Evolutionary conservation across 2,888 invertebrate species (phyloP), one percentile per base, ranked within the genome.

Genomic region (Drosophila macrothrix): DNA sequence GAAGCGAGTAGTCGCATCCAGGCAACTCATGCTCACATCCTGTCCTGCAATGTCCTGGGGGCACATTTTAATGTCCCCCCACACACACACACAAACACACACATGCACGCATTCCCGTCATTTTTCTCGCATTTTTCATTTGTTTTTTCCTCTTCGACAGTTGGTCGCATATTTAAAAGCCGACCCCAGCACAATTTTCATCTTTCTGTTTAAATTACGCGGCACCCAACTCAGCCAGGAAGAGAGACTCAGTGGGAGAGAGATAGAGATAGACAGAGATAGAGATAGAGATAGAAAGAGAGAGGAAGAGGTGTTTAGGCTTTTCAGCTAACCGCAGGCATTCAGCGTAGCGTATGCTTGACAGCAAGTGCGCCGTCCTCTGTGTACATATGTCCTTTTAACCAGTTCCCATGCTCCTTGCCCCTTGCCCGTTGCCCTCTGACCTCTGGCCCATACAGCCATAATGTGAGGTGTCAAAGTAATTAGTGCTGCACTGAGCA

Each of bases 401-500:
- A 31, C 22, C 65, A 53, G 41, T 39, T 53, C 16, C 56, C 33
- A 37, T 33, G n/a, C 28, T 35, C 9, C 3, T 33, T n/a, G 29
- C 29, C 31, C 14, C 0, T 35, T 39, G 29, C 39, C 52, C 9
- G 1, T 10, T n/a, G 2, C 4, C 35, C 14, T 39, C 63, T 39
- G 35, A 41, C 55, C 64, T 62, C 46, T 31, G 55, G 53, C 43
- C 35, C 29, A 50, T 62, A 67, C 52, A 52, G 53, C 49, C 80
- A 73, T 78, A 78, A 84, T 82, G 74, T 67, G 69, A 85, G 86
- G 90, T 90, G 86, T 75, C 86, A 87, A 85, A 87, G 86, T 90
- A 87, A 87, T 87, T 87, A 90, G 86, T 88, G 90, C 88, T 88
- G 83, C 85, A 78, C 69, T 74, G 76, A 88, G 85, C 81, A 74